Evolutionary conservation across 2,113 vertebrate species (phyloP), one percentile per base, ranked within the genome.

Genomic region (Caretta caretta): DNA sequence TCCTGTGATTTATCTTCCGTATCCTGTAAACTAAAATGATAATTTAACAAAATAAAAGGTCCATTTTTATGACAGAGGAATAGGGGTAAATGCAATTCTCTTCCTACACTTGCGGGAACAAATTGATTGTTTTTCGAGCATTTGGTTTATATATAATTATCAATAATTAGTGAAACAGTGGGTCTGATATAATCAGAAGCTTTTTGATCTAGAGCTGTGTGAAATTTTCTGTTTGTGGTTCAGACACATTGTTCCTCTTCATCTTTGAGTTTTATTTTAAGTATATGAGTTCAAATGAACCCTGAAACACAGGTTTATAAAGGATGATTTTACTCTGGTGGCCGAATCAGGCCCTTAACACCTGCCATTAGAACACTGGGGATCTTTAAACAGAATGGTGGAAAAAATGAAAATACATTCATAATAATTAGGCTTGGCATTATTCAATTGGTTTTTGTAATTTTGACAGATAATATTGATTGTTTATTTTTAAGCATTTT

Each of bases 171-270:
- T 38, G 29, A 81, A 69, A 31, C 75, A 48, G 4, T 16, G 51
- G 51, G 29, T 14, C 9, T 53, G 19, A 3, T 88, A 57, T 38
- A 62, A 88, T 29, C 7, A 22, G 24, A 31, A 38, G 3, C 59
- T 31, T 3, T 25, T 46, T 10, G 53, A 75, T 24, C 3, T 7
- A 17, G 4, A 25, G n/a, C 5, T 13, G 25, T 3, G 5, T 22
- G 46, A 49, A 38, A 75, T 0, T 0, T 17, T 14, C n/a, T 6
- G 1, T 59, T 72, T 31, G 46, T 0, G 2, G 10, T 78, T 31
- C 46, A 4, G 38, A 38, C 72, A 62, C 48, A 16, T 10, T 53
- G 6, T 10, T 20, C 76, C 42, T 65, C 14, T 76, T 46, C n/a
- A 76, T 10, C 42, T 46, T 76, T 42, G 38, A 46, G 20, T 46